Evolutionary conservation across 2,797 vertebrate species (phyloP).

Genomic region (Lepidocolaptes lacrymiger): DNA sequence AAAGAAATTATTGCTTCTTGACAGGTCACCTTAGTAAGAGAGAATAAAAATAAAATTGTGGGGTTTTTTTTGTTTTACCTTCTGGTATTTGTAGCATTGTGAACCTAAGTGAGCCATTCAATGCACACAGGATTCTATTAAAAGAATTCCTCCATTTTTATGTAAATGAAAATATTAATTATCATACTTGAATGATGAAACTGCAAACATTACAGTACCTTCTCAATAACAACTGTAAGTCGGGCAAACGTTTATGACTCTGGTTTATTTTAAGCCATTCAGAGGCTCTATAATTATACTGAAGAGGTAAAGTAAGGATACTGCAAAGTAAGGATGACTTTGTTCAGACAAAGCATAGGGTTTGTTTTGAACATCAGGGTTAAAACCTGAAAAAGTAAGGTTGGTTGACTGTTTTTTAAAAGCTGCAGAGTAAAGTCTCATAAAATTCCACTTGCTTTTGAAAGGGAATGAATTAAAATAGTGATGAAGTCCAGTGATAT

Average conservation of each 20-base stretch:
- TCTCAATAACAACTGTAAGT: not conserved
- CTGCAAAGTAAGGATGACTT: not conserved
- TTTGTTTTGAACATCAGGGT: not conserved
- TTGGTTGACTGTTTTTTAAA: not conserved
- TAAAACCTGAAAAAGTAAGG: not conserved
- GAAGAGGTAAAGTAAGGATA: not conserved
- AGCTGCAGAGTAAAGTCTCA: not conserved
- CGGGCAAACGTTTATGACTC: not conserved
- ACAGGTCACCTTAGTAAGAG: not conserved
- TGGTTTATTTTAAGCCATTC: not conserved
- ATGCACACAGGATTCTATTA: not conserved
- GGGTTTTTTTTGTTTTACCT: not conserved
- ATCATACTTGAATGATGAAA: not conserved
- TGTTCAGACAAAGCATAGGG: not conserved
- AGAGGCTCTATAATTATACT: not conserved
- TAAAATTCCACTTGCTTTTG: not conserved
- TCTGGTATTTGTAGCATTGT: not conserved
- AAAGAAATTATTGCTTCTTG: not conserved
- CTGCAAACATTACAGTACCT: not conserved
- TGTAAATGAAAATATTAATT: constrained; percentile 5
- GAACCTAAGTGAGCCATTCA: not conserved
- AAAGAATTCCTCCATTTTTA: not conserved
- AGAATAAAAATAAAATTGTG: not conserved
- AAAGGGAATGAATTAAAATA: not conserved
- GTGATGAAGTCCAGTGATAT: not conserved